Conservation (phyloP, 2,797 vertebrate species). For the Paguma larvata region DNA sequence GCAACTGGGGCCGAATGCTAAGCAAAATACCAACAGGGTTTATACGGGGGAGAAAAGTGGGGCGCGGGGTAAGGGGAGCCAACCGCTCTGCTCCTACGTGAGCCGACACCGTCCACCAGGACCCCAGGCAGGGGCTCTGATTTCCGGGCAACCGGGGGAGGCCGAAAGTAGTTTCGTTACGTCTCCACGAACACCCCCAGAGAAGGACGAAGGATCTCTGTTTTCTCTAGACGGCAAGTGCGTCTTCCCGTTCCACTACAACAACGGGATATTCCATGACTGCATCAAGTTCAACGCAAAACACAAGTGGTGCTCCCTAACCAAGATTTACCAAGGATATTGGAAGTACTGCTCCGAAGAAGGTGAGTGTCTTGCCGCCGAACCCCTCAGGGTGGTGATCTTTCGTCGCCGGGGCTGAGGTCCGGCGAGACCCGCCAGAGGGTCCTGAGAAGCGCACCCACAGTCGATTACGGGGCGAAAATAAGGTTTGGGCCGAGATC, state of each 20-base stretch:
- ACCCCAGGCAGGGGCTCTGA: neutral
- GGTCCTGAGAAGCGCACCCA: neutral
- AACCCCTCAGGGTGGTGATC: neutral
- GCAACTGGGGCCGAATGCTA: neutral
- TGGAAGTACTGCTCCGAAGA: conserved; percentile 70
- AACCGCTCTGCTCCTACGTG: neutral
- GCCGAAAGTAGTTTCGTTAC: too few relatives aligned
- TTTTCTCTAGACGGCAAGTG: conserved; percentile 65
- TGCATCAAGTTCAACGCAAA: conserved; percentile 27
- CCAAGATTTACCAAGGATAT: neutral
- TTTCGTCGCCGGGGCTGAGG: neutral
- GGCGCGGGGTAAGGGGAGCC: neutral
- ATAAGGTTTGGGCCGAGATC: neutral
- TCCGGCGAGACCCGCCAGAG: neutral
- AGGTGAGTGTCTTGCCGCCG: conserved; percentile 3
- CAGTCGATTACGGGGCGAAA: neutral
- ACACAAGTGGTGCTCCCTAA: conserved; percentile 75
- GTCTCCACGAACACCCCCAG: neutral
- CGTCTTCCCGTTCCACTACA: conserved; percentile 68
- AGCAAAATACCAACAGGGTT: neutral
- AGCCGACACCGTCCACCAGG: accelerated
- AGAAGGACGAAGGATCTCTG: neutral
- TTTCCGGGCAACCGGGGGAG: too few relatives aligned
- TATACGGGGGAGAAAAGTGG: too few relatives aligned
- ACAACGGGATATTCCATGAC: neutral